Base-by-base conservation (phyloP, 2,113 vertebrate species). In the Actenoides lindsayi region DNA sequence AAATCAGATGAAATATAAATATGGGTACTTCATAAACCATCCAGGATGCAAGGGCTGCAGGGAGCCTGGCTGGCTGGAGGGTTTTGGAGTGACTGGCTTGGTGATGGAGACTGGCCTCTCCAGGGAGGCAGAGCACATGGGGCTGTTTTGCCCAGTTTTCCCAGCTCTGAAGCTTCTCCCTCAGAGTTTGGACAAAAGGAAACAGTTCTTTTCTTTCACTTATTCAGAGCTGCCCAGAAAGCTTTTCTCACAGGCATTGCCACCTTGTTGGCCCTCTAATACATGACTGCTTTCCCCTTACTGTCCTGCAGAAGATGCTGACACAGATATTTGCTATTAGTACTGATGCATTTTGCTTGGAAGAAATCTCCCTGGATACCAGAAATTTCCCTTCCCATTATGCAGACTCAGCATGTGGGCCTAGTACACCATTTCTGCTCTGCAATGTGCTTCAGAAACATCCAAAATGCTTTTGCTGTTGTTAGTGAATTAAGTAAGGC, bases 331-430 rank as follows among this genome's bases (percentile, higher is more conserved):
- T 59, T 81, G 20, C 25, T 67, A 6, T 65, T 74, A 57, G 59
- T 65, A 35, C 59, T 65, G 68, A 31, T 65, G 51, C 4, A 14
- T 50, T 81, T 46, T 74, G 11, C 86, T 81, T 67, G 15, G n/a
- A 41, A 37, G 14, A 54, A 33, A 42, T 37, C 41, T 67, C 25
- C 20, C 25, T 10, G 23, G 4, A 17, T 30, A 54, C 31, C 17
- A 20, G 54, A 39, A 27, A n/a, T 37, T 63, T 42, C 63, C 30
- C 21, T 56, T 63, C 16, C 24, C 35, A 39, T 27, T n/a, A 16
- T 17, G 39, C 18, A 8, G 9, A 14, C 39, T 54, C 0, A 1
- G 39, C 53, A 24, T 0, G 2, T 44, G 60, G 31, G 12, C 31
- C 62, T 30, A 23, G 48, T 21, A 28, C 14, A 4, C 6, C 1